Evolutionary conservation across 2,888 invertebrate species (phyloP), one percentile per base, ranked within the genome.

Genomic region (Iphiclides podalirius): DNA sequence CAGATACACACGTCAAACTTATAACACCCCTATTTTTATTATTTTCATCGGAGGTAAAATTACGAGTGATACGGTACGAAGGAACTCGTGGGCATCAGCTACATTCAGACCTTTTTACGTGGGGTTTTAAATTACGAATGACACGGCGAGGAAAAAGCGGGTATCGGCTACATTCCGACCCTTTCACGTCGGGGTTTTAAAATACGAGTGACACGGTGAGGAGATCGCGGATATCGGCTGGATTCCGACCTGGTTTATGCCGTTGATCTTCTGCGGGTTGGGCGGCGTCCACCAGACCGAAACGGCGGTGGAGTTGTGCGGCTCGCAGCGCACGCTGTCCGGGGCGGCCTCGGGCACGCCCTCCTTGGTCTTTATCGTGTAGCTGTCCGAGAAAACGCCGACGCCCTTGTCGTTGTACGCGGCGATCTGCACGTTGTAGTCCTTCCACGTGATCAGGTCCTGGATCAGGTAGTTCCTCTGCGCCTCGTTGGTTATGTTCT

Each of bases 381-480:
- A 94, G 48, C 95, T 95, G 7, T 96, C 95, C 11, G 97, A 97
- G 73, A 94, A 99, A 0, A 95, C 93, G 0, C 99, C 99, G 1
- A 96, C 94, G 0, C 99, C 99, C 88, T 98, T 97, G 62, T 96
- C 96, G 76, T 99, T 99, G 75, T 95, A 99, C 0, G 98, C 98
- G 0, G 99, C 98, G 52, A 99, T 97, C 87, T 97, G 96, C 0
- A 99, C 94, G 45, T 96, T 93, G 72, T 99, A 99, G 79, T 98
- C 97, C 75, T 98, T 97, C 98, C 98, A 99, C 0, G 98, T 98
- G 52, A 98, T 98, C 55, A 99, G 89, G 67, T 98, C 98, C 63
- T 95, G 87, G 45, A 99, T 96, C 1, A 97, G 90, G 70, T 94
- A 97, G 75, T 95, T 97, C 62, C 96, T 92, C 71, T 97, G 96